phyloP scores from a whole-genome alignment of 2,888 invertebrate genomes.

The Tanypteryx hageni region DNA sequence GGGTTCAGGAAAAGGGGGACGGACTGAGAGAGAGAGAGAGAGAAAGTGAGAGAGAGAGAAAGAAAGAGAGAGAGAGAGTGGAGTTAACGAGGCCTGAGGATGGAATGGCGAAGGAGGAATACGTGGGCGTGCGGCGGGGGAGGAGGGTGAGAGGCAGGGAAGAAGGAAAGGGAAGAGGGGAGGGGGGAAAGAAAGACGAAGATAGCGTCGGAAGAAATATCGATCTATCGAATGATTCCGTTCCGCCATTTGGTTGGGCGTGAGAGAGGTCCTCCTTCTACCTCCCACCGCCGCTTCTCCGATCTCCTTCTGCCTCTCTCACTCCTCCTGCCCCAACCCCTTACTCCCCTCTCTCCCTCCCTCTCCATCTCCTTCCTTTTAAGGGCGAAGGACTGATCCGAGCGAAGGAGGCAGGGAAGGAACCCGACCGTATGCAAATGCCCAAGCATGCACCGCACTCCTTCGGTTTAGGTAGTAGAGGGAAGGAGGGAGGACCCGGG shows the following conservation, averaged over 20 bases:
- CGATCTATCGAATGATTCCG: conserved; percentile 62
- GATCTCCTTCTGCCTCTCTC: background rate
- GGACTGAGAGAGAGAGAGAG: background rate
- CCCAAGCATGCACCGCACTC: background rate
- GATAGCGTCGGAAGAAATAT: conserved; percentile 55
- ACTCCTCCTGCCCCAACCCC: background rate
- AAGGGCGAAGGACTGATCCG: background rate
- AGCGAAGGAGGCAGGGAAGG: background rate
- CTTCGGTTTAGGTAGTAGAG: too few species aligned
- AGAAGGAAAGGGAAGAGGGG: background rate
- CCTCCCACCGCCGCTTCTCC: too few species aligned
- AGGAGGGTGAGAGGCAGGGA: background rate
- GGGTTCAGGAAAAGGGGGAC: background rate
- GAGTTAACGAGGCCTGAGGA: background rate
- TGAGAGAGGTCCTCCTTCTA: conserved; percentile 43
- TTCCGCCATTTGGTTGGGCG: conserved; percentile 58
- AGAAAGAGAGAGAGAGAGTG: too few species aligned
- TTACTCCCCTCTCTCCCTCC: background rate
- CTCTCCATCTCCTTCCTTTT: background rate
- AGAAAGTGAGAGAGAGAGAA: background rate
- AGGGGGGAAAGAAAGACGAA: conserved; percentile 13
- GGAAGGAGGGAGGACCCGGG: too few species aligned
- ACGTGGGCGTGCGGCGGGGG: background rate
- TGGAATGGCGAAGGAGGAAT: background rate
- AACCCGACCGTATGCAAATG: background rate